Conservation (phyloP, 2,113 vertebrate species). For the Astur gentilis region DNA sequence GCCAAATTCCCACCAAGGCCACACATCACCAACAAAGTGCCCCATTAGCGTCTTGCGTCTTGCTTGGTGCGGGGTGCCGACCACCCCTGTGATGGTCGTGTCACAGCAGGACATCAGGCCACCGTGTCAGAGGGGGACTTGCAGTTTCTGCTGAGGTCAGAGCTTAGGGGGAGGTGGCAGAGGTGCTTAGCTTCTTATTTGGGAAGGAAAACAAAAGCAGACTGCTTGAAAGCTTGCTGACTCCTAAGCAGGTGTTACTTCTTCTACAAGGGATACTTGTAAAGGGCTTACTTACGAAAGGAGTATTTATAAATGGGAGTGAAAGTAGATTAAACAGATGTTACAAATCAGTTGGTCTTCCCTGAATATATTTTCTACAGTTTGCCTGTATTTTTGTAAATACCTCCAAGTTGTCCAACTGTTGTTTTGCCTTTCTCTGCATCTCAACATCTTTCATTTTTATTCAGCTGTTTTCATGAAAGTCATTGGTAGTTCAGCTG, state of each 20-base stretch:
- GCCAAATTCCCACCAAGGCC: neutral
- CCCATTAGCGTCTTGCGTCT: too few species aligned
- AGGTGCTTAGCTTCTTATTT: neutral
- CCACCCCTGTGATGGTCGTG: fast-evolving
- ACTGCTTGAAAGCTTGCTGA: neutral
- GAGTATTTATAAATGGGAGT: neutral
- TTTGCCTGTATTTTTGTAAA: neutral
- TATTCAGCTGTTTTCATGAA: neutral
- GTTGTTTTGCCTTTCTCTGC: neutral
- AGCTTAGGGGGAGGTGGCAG: neutral
- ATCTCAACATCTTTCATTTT: neutral
- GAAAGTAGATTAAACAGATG: neutral
- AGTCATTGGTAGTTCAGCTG: neutral
- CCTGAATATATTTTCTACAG: neutral
- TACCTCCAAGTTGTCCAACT: neutral
- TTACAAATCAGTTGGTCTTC: neutral
- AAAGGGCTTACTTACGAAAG: neutral
- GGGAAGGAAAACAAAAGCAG: neutral
- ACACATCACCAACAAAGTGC: fast-evolving
- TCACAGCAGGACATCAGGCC: fast-evolving
- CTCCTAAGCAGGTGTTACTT: neutral
- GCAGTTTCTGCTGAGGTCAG: neutral
- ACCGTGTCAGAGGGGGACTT: neutral
- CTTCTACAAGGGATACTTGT: neutral
- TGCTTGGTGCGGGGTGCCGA: fast-evolving